phyloP scores from a whole-genome alignment of 2,113 vertebrate genomes.

The Alectura lathami region DNA sequence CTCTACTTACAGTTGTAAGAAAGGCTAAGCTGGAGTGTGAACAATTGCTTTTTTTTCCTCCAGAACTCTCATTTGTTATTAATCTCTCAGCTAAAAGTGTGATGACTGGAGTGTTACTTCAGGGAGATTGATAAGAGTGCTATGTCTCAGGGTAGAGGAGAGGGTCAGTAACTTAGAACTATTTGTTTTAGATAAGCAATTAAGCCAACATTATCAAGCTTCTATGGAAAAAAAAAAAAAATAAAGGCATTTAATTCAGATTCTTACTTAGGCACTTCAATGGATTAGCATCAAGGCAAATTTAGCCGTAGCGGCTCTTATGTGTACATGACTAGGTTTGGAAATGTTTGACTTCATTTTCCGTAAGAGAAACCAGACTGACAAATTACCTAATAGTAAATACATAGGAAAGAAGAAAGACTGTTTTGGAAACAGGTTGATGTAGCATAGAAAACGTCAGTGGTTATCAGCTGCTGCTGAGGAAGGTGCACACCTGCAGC shows the following conservation, averaged over 20 bases:
- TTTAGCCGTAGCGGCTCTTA: neutral
- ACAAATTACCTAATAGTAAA: neutral
- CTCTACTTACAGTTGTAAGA: neutral
- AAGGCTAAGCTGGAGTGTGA: neutral
- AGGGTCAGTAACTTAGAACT: neutral
- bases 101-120: constrained; percentile 31
- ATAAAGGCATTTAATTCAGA: neutral
- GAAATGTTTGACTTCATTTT: neutral
- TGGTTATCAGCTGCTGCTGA: constrained; percentile 3
- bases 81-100: constrained; percentile 23
- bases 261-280: neutral
- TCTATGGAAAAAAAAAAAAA: neutral
- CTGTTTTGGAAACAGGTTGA: neutral
- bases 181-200: constrained; percentile 38
- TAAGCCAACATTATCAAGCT: neutral
- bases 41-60: neutral
- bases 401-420: neutral
- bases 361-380: neutral
- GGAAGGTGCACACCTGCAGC: constrained; percentile 31
- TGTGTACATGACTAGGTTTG: neutral
- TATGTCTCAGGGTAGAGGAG: neutral
- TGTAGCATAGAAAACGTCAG: neutral
- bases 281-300: neutral
- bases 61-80: neutral
- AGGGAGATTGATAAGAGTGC: neutral